Evolutionary conservation across 23 tunicate species (phyloP).

Genomic region (Trididemnum clinides): DNA sequence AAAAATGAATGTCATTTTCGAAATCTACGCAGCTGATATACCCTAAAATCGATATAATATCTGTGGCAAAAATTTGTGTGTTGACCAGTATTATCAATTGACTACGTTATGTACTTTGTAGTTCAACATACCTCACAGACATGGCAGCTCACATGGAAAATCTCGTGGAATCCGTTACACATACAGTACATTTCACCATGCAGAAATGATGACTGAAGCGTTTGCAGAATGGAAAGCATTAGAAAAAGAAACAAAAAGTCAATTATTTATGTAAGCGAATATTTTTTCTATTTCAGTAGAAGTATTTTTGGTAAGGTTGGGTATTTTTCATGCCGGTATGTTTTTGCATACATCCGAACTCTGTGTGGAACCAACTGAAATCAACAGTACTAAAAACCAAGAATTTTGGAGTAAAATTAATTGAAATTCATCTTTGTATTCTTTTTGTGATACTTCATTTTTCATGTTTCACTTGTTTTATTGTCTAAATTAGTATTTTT

Average conservation of each 20-base stretch:
- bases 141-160: slow-evolving; percentile 28
- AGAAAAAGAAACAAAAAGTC: background rate
- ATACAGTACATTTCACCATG: background rate
- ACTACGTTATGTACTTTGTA: background rate
- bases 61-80: too few species aligned
- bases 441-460: too few species aligned
- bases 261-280: background rate
- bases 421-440: too few species aligned
- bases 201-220: slow-evolving; percentile 1
- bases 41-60: too few species aligned
- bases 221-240: background rate
- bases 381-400: too few species aligned
- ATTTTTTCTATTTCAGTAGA: background rate
- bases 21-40: too few species aligned
- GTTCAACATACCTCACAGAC: background rate
- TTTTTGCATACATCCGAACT: too few species aligned
- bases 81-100: background rate
- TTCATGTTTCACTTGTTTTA: too few species aligned
- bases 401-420: too few species aligned
- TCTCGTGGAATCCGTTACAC: slow-evolving; percentile 9
- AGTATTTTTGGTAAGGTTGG: background rate
- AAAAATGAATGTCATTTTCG: too few species aligned
- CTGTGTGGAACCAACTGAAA: too few species aligned
- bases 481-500: too few species aligned
- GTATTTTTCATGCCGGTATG: background rate